Evolutionary conservation across 2,113 vertebrate species (phyloP), one percentile per base, ranked within the genome.

Genomic region (Trachemys scripta): DNA sequence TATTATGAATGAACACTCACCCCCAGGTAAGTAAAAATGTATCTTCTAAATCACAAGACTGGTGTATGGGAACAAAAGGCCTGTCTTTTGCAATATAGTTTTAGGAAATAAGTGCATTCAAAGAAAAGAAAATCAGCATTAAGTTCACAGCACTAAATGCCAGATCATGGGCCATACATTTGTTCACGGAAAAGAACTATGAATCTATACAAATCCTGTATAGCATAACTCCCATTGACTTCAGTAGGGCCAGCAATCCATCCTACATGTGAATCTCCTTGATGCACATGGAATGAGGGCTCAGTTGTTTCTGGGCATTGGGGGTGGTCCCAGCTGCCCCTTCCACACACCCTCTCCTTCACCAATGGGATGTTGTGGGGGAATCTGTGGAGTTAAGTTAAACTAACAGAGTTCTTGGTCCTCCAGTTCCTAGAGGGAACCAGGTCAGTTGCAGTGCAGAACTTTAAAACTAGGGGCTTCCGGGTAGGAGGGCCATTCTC

Each of bases 1-100:
- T 98, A 99, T 99, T 98, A 99, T 99, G 98, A 99, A 99, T 85
- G 99, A 99, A 22, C 98, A 99, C 2, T 90, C 98, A 24, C 96
- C 98, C 65, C 97, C 99, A 97, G 99, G 99, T 99, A 97, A 98
- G 96, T 87, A 76, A n/a, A 51, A 79, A 10, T 25, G 45, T 29
- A 69, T 81, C 84, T 95, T 91, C 85, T 56, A 27, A 82, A 86
- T 25, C 57, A 49, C 22, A n/a, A 76, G 69, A 57, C 62, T 19
- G 50, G 82, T 83, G 5, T 11, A 1, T 50, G 83, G 65, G 29
- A 17, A 16, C 10, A n/a, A 35, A 83, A 38, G 25, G 53, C 25
- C 10, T 14, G 24, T 2, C 88, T 59, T 4, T 88, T 93, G 88
- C 13, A 87, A 45, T 45, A n/a, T 82, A 20, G 0, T 50, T 87